Evolutionary conservation across 2,888 invertebrate genomes (phyloP), one percentile per base, ranked within the genome.

Genomic region (Pseudanteris insignis): DNA sequence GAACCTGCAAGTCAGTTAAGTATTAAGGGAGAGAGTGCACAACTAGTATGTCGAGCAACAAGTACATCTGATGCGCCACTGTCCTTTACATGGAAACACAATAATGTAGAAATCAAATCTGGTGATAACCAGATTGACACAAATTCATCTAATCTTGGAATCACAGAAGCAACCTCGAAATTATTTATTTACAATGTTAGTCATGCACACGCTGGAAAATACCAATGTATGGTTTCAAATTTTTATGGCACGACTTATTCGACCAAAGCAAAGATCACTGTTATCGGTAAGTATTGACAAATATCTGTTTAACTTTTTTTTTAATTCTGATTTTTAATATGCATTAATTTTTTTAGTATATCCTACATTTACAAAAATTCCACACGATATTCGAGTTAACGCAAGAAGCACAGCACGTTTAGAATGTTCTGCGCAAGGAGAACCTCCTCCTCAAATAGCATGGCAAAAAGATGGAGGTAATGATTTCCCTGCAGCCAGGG

Each of bases 381-480:
- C 96, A 0, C 84, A 84, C 4, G 92, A 96, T 81, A 86, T 95
- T 2, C 91, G 91, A 0, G 89, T 92, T 2, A 88, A 88, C 74
- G 89, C 92, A 9, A 94, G 95, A 5, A 89, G 89, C 64, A 92
- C 90, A 8, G 96, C 93, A 0, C 88, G 89, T 50, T 83, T 97
- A 15, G 94, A 94, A 73, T 97, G 97, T 83, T 91, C 93, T 8
- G 96, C 96, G 1, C 86, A 86, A 54, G 96, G 96, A 1, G 90
- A 91, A 73, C 96, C 96, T 0, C 82, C 86, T 37, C 96, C 96
- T 10, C 90, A 92, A 81, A 92, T 94, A 69, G 89, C 91, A 0
- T 90, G 94, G 89, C 90, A 92, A 71, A 94, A 94, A 81, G 93
- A 92, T 81, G 93, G 92, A n/a, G 93, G 91, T 0, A 90, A 91